phyloP scores from a whole-genome alignment of 1,140 invertebrate genomes.

The Holcopasites calliopsidis region DNA sequence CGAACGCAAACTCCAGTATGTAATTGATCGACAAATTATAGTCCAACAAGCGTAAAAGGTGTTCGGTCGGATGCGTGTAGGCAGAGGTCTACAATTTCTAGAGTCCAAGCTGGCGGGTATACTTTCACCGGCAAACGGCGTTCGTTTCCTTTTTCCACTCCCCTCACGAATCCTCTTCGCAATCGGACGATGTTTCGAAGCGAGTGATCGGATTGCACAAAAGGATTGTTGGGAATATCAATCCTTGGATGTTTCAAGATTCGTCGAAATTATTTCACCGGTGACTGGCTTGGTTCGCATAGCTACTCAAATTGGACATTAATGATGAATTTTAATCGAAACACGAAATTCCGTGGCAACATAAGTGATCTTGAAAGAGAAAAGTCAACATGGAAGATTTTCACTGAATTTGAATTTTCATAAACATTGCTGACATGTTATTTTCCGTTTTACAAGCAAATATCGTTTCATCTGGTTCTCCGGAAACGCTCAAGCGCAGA shows the following conservation, averaged over 20 bases:
- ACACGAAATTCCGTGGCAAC: too few species aligned
- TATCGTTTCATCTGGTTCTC: not conserved
- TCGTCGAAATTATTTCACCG: too few species aligned
- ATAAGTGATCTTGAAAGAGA: too few species aligned
- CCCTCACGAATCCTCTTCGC: constrained; percentile 27
- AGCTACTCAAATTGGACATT: too few species aligned
- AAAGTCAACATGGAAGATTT: too few species aligned
- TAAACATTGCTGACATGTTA: too few species aligned
- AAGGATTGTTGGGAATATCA: not conserved
- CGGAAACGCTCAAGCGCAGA: not conserved
- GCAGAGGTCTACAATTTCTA: constrained; percentile 55
- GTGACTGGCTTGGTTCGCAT: too few species aligned
- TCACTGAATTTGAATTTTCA: too few species aligned
- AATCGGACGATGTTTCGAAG: not conserved
- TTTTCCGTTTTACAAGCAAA: not conserved
- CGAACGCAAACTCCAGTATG: not conserved
- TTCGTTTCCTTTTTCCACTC: constrained; percentile 57
- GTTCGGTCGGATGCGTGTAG: constrained; percentile 3
- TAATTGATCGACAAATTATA: not conserved
- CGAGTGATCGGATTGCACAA: not conserved
- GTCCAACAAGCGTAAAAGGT: not conserved
- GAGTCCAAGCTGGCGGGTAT: constrained; percentile 42
- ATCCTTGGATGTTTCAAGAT: too few species aligned
- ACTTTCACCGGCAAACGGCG: constrained; percentile 55
- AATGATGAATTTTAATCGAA: too few species aligned